Evolutionary conservation across 2,888 invertebrate genomes (phyloP), one percentile per base, ranked within the genome.

Genomic region (Agrotis ipsilon): DNA sequence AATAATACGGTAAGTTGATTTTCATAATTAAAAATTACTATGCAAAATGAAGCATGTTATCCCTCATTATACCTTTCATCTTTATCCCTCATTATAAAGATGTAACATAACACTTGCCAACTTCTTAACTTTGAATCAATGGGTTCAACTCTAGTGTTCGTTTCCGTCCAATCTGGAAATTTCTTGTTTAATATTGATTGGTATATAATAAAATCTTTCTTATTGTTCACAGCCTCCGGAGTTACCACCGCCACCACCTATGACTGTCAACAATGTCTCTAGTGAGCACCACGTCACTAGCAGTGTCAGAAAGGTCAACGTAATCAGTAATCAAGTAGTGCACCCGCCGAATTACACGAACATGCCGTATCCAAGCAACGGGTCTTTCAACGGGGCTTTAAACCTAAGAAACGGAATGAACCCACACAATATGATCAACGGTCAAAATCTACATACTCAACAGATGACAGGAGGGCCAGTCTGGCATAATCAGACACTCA

Each of bases 1-100:
- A 84, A 78, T 69, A 71, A 63, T 79, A 82, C 78, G 91, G 91
- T 91, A 90, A 86, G 65, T 83, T 51, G 21, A 32, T 72, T 59
- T 74, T 24, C 9, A 57, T 21, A 61, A 18, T n/a, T n/a, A n/a
- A n/a, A n/a, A n/a, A n/a, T n/a, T n/a, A n/a, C n/a, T n/a, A n/a
- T n/a, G n/a, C n/a, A n/a, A n/a, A n/a, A n/a, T n/a, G n/a, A n/a
- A n/a, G 39, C 16, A 13, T 55, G 13, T n/a, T 13, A 27, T 39
- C 39, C 1, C 39, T n/a, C 2, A 27, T n/a, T n/a, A 6, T 54
- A n/a, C 11, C 11, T 39, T 39, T 39, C 39, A 39, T 39, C 39
- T 39, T n/a, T 32, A 13, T 32, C 27, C 27, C n/a, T n/a, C n/a
- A n/a, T n/a, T n/a, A n/a, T n/a, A n/a, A n/a, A 13, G 39, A 5